Conservation (phyloP, 2,113 vertebrate species). For the Dipodomys merriami region DNA sequence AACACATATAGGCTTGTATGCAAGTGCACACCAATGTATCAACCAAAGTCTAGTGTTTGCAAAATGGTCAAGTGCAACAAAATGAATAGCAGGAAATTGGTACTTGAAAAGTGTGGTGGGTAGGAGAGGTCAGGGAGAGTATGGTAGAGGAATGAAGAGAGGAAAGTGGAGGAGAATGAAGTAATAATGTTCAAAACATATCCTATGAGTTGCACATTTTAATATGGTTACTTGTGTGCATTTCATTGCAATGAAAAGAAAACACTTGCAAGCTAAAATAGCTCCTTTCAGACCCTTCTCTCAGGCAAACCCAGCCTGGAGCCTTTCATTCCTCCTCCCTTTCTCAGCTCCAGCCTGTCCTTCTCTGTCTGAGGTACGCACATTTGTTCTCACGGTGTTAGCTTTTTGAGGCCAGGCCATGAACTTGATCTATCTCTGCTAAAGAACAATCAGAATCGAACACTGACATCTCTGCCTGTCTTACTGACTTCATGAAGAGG, state of each 20-base stretch:
- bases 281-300: not conserved
- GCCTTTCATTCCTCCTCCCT: fast-evolving
- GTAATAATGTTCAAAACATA: too few relatives aligned
- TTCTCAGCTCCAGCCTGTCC: not conserved
- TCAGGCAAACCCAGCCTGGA: not conserved
- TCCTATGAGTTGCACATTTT: not conserved
- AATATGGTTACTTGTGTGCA: not conserved
- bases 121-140: too few relatives aligned
- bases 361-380: fast-evolving
- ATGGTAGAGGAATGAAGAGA: too few relatives aligned
- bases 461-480: not conserved
- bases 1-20: too few relatives aligned
- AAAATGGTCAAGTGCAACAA: too few relatives aligned
- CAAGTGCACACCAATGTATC: too few relatives aligned
- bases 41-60: too few relatives aligned
- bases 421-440: too few relatives aligned
- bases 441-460: not conserved
- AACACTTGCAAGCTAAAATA: not conserved
- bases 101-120: too few relatives aligned
- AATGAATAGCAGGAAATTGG: too few relatives aligned
- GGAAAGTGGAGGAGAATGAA: too few relatives aligned
- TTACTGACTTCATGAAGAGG: not conserved
- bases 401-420: not conserved
- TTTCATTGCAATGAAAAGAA: not conserved
- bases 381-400: not conserved